Base-by-base conservation (phyloP, 1,140 invertebrate species). In the Drosophila funebris region DNA sequence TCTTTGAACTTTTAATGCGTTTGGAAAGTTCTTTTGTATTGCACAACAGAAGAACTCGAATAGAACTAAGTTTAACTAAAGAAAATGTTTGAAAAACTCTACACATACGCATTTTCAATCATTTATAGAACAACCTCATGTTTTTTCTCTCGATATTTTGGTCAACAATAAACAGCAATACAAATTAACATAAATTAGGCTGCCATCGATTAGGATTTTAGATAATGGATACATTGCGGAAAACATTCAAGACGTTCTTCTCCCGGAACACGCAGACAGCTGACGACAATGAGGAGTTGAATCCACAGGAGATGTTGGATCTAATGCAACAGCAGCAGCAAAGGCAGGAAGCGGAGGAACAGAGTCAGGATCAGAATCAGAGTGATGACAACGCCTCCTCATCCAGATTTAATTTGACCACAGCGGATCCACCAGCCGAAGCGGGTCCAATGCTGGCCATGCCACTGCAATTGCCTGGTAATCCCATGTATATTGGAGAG, bases 1-100 rank as follows among this genome's bases (percentile, higher is more conserved):
- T 62, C 29, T 69, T 76, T 81, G 56, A 82, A 77, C 63, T 77
- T 58, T 54, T 39, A 57, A 71, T 64, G 60, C 50, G 68, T 73
- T 77, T 81, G 18, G 56, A 66, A 81, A 81, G 66, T 77, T 69
- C 66, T 78, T 64, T 71, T 70, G 68, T 52, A 13, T 16, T 20
- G 64, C 24, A 22, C 27, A 41, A 29, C 27, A 33, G n/a, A n/a
- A n/a, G n/a, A n/a, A n/a, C n/a, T n/a, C n/a, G n/a, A n/a, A n/a
- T n/a, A n/a, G 24, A 43, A 20, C 18, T n/a, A 37, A 63, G 11
- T 33, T 44, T 24, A 36, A 16, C 4, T n/a, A 36, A 11, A 36
- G 18, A 46, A 48, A 24, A 43, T 13, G 13, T 6, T 53, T 22
- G 11, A 0, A 5, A 43, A 13, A 54, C 46, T 29, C n/a, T 11